These are phyloP conservation scores for Tipula unca DNA, from an alignment of 2,888 invertebrate genomes.

Conservation along the genomic window DNA sequence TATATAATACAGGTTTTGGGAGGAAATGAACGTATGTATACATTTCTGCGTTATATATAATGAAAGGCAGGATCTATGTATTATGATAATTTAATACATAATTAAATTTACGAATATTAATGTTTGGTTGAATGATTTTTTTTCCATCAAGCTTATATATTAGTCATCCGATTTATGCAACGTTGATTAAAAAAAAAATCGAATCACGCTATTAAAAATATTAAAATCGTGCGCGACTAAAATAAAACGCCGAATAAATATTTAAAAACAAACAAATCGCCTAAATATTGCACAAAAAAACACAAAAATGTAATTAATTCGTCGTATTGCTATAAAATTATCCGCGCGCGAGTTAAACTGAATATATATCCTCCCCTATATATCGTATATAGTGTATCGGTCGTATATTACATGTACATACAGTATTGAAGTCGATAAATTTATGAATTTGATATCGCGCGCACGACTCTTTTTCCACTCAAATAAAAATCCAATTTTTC, in stretches of 20 bases:
- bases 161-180: too few relatives aligned
- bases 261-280: neutral
- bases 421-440: neutral
- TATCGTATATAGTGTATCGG: neutral
- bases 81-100: neutral
- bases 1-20: neutral
- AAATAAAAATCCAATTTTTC: neutral
- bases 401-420: neutral
- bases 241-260: neutral
- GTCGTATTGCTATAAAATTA: too few relatives aligned
- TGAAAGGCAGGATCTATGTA: neutral
- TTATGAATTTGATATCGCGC: neutral
- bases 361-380: neutral
- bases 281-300: neutral
- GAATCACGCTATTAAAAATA: too few relatives aligned
- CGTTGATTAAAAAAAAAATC: too few relatives aligned
- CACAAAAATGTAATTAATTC: too few relatives aligned
- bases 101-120: neutral
- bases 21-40: neutral
- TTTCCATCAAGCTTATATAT: neutral
- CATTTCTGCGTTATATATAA: neutral
- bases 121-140: neutral
- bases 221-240: too few relatives aligned
- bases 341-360: neutral
- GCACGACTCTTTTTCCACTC: neutral